A percentile compares a stretch with the other conserved stretches of the same genome.
Evolutionary conservation across 2,797 vertebrate genomes (phyloP).

Genomic region (Mus spretus): DNA sequence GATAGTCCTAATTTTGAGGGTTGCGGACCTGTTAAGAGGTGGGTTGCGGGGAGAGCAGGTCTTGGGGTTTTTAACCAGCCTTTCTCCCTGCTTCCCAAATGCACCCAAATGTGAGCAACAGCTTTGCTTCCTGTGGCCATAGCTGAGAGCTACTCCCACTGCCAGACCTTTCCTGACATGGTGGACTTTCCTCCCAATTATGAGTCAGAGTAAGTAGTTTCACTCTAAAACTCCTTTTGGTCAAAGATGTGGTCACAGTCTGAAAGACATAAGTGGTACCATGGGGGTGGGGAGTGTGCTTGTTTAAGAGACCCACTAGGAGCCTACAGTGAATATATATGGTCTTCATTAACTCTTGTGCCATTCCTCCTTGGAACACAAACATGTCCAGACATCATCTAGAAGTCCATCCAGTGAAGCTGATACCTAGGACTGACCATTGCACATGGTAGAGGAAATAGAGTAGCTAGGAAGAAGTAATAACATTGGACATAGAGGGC

Average conservation of each 20-base stretch:
- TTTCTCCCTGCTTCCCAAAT: neutral
- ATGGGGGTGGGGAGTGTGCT: neutral
- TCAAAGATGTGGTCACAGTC: neutral
- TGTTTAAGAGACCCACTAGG: neutral
- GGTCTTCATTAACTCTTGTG: neutral
- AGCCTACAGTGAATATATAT: no score
- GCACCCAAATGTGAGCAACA: neutral
- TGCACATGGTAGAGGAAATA: neutral
- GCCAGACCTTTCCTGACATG: neutral
- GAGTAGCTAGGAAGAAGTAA: neutral
- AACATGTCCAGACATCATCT: neutral
- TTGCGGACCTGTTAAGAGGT: neutral
- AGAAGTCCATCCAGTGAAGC: neutral
- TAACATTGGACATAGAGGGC: neutral
- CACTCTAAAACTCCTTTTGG: neutral
- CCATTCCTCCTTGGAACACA: no score
- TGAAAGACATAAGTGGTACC: neutral
- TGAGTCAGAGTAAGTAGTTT: neutral
- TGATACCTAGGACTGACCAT: neutral
- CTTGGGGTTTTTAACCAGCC: neutral
- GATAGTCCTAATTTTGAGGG: neutral
- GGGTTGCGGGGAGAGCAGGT: neutral
- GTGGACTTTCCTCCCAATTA: neutral
- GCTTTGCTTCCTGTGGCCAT: neutral
- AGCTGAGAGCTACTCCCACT: neutral